These are phyloP conservation scores for Eptatretus burgeri DNA, from an alignment of 2,113 vertebrate genomes.

Conservation along the genomic window DNA sequence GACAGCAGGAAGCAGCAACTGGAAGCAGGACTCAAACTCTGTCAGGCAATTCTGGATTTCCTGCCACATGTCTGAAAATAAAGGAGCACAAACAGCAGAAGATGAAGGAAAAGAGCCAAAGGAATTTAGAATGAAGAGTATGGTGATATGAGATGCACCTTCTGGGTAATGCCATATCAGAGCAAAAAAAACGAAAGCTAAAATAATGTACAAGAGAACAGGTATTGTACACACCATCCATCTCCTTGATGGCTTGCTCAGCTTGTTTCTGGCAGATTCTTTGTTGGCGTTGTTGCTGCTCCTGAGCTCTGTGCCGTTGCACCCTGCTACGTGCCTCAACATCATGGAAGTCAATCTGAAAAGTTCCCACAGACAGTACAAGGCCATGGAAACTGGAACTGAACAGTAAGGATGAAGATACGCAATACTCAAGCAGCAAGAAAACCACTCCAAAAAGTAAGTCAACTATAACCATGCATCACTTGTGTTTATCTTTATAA, in stretches of 20 bases:
- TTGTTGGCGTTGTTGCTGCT: slow-evolving; percentile 33
- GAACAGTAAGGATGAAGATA: too few relatives aligned
- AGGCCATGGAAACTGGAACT: too few relatives aligned
- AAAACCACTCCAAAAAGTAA: too few relatives aligned
- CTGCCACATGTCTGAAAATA: slow-evolving; percentile 22
- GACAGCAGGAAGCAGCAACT: slow-evolving; percentile 29
- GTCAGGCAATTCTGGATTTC: slow-evolving; percentile 32
- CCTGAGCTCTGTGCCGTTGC: slow-evolving; percentile 41
- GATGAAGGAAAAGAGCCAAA: not conserved
- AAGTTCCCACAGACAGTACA: not conserved
- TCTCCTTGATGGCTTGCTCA: slow-evolving; percentile 29
- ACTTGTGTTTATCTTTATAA: too few relatives aligned
- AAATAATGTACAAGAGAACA: too few relatives aligned
- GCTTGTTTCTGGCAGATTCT: slow-evolving; percentile 40
- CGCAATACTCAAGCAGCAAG: too few relatives aligned
- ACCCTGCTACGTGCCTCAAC: slow-evolving; percentile 27
- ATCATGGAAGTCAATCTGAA: slow-evolving; percentile 73
- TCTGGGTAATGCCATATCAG: not conserved
- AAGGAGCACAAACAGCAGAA: not conserved
- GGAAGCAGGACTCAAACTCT: slow-evolving; percentile 52
- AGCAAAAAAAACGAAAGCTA: not conserved
- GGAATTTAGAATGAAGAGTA: not conserved
- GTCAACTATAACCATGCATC: too few relatives aligned
- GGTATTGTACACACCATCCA: slow-evolving; percentile 26
- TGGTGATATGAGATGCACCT: not conserved